Percentiles rank a stretch among this genome's conserved stretches.
Evolutionary conservation across 2,797 vertebrate species (phyloP).

Genomic region (Synanceia verrucosa): DNA sequence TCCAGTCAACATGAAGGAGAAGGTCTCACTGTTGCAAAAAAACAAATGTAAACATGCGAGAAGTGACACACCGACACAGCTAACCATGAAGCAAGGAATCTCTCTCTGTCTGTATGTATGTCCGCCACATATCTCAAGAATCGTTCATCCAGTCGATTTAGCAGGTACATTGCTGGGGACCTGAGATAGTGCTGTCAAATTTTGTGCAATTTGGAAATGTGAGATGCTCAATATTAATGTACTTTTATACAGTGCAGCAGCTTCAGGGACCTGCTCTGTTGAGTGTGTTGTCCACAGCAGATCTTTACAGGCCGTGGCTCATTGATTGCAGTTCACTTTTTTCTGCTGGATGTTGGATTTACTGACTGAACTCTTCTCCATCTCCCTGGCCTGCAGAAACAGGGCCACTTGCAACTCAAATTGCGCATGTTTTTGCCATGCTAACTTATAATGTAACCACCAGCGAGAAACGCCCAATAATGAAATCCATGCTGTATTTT

Average conservation of each 20-base stretch:
- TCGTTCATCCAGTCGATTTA: neutral
- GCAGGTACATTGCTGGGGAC: neutral
- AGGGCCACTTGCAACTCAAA: neutral
- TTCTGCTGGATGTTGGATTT: neutral
- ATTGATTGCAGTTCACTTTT: neutral
- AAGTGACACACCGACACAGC: slow-evolving; percentile 6
- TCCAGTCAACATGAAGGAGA: slow-evolving; percentile 99
- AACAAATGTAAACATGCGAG: slow-evolving; percentile 16
- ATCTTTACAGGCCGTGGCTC: neutral
- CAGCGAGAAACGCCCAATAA: neutral
- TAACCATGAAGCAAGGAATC: neutral
- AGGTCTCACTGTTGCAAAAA: slow-evolving; percentile 91
- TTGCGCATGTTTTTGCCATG: neutral
- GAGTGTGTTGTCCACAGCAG: fast-evolving
- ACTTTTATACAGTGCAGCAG: too few species aligned
- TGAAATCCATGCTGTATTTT: neutral
- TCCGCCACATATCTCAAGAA: neutral
- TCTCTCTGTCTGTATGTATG: neutral
- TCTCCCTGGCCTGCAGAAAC: neutral
- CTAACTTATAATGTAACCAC: neutral
- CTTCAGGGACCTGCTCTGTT: too few species aligned
- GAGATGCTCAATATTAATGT: too few species aligned
- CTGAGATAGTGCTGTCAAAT: neutral
- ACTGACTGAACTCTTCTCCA: neutral
- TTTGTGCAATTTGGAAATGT: neutral